Evolutionary conservation across 2,113 vertebrate genomes (phyloP), one percentile per base, ranked within the genome.

Genomic region (Electrona antarctica): DNA sequence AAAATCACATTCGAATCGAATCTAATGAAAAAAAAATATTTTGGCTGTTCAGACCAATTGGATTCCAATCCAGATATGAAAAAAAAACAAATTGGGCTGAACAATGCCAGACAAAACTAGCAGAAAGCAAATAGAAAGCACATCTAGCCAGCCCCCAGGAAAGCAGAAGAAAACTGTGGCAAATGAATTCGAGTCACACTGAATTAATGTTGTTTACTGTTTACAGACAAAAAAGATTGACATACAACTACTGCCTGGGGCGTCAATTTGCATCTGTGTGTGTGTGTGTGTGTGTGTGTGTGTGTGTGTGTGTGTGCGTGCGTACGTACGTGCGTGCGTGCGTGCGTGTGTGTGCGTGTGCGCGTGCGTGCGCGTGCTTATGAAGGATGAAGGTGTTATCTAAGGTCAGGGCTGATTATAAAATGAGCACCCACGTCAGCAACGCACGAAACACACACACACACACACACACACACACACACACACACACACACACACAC

Each of bases 381-480:
- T 21, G 21, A 21, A 21, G 21, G 21, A 64, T 8, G 29, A 4
- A 69, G 47, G 60, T 56, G 70, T 71, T 55, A 73, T 56, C 50
- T 79, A 56, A 85, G 78, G 76, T 84, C 79, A 52, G 68, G 71
- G 69, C 87, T 85, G 85, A 48, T 76, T 73, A 52, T 29, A 76
- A 69, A 88, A 88, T 83, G 68, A 82, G 78, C 50, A 51, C 57
- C 56, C 76, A 60, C 56, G 21, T 79, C 28, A 14, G 47, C 49
- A 59, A 59, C 71, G 63, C 67, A 76, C 64, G 59, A 54, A 68
- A 5, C 2, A 10, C 6, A 3, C 55, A 33, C 51, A 77, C 60
- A 50, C 63, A 68, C 41, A 45, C 51, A n/a, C 13, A n/a, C 61
- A 47, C 21, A 21, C 21, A 21, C 21, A 21, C 21, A 21, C 21